These are phyloP conservation scores for Epirrhoe tristata DNA, from an alignment of 2,888 invertebrate genomes.

Conservation along the genomic window DNA sequence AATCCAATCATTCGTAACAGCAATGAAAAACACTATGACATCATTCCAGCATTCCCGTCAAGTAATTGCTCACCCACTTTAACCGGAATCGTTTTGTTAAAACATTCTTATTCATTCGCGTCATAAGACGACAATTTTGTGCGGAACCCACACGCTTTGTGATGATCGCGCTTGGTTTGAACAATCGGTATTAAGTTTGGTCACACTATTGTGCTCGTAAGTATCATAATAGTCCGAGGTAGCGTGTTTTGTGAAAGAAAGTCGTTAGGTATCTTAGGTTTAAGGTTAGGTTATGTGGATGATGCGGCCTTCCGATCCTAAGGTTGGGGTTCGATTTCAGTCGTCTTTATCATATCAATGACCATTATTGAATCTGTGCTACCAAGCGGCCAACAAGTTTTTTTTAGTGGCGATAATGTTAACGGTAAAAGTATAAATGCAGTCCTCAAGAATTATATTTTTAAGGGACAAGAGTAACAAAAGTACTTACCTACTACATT, in stretches of 20 bases:
- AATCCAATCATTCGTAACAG: conserved; percentile 15
- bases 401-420: no score
- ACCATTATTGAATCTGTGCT: no score
- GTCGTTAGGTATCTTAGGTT: not conserved
- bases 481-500: no score
- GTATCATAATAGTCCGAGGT: conserved; percentile 2
- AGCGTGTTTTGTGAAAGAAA: not conserved
- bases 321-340: no score
- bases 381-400: no score
- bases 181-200: not conserved
- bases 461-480: no score
- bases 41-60: conserved; percentile 30
- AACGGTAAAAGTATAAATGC: no score
- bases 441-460: no score
- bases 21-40: conserved; percentile 25
- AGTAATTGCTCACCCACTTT: conserved; percentile 34
- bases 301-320: no score
- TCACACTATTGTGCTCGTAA: conserved; percentile 6
- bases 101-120: conserved; percentile 29
- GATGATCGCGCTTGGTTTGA: conserved; percentile 17
- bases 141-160: conserved; percentile 30
- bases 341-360: no score
- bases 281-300: no score
- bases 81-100: conserved; percentile 27
- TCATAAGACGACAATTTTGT: conserved; percentile 24